Percentiles rank a stretch among this genome's conserved stretches.
These are phyloP conservation scores for Helicoverpa assulta DNA, from an alignment of 2,888 invertebrate species.

Conservation along the genomic window DNA sequence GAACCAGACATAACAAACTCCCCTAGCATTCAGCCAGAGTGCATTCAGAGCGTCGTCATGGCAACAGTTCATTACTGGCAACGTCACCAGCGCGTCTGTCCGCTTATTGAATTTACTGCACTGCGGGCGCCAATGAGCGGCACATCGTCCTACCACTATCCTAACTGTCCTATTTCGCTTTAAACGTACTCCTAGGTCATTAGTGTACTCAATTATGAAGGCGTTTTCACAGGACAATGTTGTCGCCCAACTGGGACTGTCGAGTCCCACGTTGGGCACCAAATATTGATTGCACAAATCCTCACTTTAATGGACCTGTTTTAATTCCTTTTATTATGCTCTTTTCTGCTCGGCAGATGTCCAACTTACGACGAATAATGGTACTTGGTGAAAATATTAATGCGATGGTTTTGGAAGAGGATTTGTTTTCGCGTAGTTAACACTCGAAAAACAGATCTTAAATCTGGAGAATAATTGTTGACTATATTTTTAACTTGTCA, in stretches of 20 bases:
- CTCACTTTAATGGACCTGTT: slow-evolving; percentile 17
- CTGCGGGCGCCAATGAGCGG: slow-evolving; percentile 45
- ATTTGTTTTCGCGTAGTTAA: slow-evolving; percentile 16
- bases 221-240: slow-evolving; percentile 4
- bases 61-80: slow-evolving; percentile 59
- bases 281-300: slow-evolving; percentile 46
- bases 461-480: slow-evolving; percentile 5
- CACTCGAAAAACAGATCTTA: slow-evolving; percentile 6
- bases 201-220: slow-evolving; percentile 30
- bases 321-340: slow-evolving; percentile 24
- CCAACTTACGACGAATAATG: slow-evolving; percentile 34
- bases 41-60: slow-evolving; percentile 58
- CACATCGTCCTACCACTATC: slow-evolving; percentile 11
- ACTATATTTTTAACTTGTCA: slow-evolving; percentile 3
- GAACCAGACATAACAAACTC: slow-evolving; percentile 49
- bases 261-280: slow-evolving; percentile 53
- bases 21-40: slow-evolving; percentile 42
- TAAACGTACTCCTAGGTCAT: slow-evolving; percentile 25
- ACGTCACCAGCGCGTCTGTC: slow-evolving; percentile 47
- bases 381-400: slow-evolving; percentile 21
- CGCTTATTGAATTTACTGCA: slow-evolving; percentile 61
- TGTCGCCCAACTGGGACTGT: slow-evolving; percentile 35
- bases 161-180: slow-evolving; percentile 25
- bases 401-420: slow-evolving; percentile 28
- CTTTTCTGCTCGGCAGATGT: slow-evolving; percentile 36